Base-by-base conservation (phyloP, 1,140 invertebrate genomes). In the Araneus ventricosus region DNA sequence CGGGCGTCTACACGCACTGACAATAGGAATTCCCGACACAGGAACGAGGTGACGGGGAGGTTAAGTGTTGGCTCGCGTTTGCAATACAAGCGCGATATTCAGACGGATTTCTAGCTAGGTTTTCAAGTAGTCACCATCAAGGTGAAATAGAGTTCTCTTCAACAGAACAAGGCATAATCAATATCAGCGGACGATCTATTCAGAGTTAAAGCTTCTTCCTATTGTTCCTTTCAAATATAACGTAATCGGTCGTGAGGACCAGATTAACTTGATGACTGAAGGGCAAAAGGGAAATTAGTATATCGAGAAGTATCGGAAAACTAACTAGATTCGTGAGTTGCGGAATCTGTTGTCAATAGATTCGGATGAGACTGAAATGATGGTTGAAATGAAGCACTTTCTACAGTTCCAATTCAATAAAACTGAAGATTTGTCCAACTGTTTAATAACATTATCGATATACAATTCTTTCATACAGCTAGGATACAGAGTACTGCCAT, bases 1-100 rank as follows among this genome's bases (percentile, higher is more conserved):
- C 85, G 34, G 59, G 85, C 80, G 80, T 82, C 80, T 45, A 52
- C 80, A 82, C 22, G 39, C 80, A 82, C 41, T 52, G 80, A 82
- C 80, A 82, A 82, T 82, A 82, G 41, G 24, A 27, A 82, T 82
- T 82, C 80, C 39, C 17, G 41, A 75, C 34, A 75, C 34, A 20
- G 10, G 80, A 82, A 82, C 45, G 41, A 82, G n/a, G 41, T 6
- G 41, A 82, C 39, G n/a, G 41, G 80, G 80, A 82, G 80, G 80
- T 82, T 82, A 82, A 82, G 37, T 52, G 80, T n/a, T 52, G 39
- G 41, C 85, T 37, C 41, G 85, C 59, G 57, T 45, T 61, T 87
- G 10, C 27, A 61, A 87, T 87, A 59, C 34, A 39, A 87, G 24
- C 37, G 37, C 10, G 52, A 59, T 59, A 61, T 24, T 59, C 27